A percentile compares a stretch with the other conserved stretches of the same genome.
These are phyloP conservation scores for Hassar affinis DNA, from an alignment of 2,113 vertebrate species.

Conservation along the genomic window DNA sequence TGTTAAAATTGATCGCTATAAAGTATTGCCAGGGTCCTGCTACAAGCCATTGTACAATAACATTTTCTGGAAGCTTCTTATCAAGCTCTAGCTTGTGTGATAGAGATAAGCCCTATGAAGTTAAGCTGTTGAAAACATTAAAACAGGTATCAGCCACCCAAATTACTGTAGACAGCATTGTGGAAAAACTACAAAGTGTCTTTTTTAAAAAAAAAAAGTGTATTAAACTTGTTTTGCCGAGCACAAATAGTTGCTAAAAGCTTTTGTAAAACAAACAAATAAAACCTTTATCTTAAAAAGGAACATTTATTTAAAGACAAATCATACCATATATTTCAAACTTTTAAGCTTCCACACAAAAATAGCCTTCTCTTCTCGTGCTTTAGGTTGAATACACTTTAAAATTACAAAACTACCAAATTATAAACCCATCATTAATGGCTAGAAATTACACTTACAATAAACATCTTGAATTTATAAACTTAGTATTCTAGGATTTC, in stretches of 20 bases:
- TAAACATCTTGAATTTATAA: slow-evolving; percentile 57
- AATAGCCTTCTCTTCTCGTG: slow-evolving; percentile 68
- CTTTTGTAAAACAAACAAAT: slow-evolving; percentile 48
- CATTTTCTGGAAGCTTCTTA: background rate
- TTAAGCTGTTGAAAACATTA: background rate
- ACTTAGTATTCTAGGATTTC: slow-evolving; percentile 35
- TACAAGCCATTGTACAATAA: background rate
- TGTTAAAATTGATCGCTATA: background rate
- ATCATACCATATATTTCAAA: slow-evolving; percentile 60
- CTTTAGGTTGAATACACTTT: slow-evolving; percentile 59
- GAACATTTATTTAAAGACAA: slow-evolving; percentile 54
- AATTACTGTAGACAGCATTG: background rate
- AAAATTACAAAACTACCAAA: slow-evolving; percentile 59
- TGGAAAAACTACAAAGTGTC: background rate
- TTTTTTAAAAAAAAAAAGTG: background rate
- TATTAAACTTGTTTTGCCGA: background rate
- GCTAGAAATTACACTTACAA: slow-evolving; percentile 64
- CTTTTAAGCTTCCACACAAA: slow-evolving; percentile 78
- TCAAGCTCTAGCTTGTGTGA: background rate
- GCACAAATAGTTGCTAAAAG: background rate
- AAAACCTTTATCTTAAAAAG: slow-evolving; percentile 63
- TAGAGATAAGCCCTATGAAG: background rate
- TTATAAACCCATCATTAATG: slow-evolving; percentile 58
- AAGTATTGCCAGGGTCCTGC: background rate
- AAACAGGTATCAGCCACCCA: too few relatives aligned